Percentiles rank a stretch among this genome's conserved stretches.
Evolutionary conservation across 2,113 vertebrate species (phyloP).

Genomic region (Galemys pyrenaicus): DNA sequence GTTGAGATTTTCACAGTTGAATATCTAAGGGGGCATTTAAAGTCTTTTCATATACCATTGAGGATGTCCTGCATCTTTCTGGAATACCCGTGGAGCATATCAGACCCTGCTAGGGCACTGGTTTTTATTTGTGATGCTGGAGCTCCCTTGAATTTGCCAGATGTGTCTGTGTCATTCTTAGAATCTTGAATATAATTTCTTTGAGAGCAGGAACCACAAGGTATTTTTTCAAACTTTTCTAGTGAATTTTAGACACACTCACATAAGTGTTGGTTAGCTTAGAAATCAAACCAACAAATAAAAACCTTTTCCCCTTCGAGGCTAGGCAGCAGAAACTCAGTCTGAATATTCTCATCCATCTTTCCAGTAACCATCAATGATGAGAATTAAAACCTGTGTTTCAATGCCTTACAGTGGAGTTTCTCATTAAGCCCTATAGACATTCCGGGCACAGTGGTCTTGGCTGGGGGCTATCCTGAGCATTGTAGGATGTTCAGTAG

Average conservation of each 20-base stretch:
- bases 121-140: not conserved
- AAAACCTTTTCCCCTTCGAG: not conserved
- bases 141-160: not conserved
- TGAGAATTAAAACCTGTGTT: not conserved
- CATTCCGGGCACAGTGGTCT: not conserved
- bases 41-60: not conserved
- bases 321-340: not conserved
- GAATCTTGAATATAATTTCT: not conserved
- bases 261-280: not conserved
- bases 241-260: not conserved
- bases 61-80: not conserved
- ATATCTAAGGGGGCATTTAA: not conserved
- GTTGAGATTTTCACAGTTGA: not conserved
- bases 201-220: not conserved
- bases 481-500: not conserved
- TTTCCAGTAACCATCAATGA: not conserved
- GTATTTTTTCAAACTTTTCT: not conserved
- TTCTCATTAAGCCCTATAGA: not conserved
- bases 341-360: not conserved
- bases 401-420: not conserved
- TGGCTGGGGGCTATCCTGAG: not conserved
- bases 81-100: not conserved
- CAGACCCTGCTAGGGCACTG: not conserved
- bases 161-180: not conserved
- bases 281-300: not conserved